phyloP scores from a whole-genome alignment of 35 echinoderm and acorn worm genomes.

The Lytechinus pictus region DNA sequence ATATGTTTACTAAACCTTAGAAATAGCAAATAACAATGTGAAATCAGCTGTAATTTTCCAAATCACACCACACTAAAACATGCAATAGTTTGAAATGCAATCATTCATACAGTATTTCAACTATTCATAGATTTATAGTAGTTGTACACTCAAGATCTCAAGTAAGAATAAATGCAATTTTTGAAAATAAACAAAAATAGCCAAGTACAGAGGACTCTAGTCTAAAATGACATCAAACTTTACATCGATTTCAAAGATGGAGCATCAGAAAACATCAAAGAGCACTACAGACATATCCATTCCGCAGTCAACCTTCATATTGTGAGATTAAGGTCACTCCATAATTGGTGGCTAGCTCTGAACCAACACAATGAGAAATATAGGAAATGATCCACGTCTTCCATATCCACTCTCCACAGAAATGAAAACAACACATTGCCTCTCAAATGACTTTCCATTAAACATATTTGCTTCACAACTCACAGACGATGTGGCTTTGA shows the following conservation, averaged over 20 bases:
- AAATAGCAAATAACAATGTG: no score
- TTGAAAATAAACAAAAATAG: not conserved
- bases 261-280: no score
- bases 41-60: no score
- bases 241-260: no score
- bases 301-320: not conserved
- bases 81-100: no score
- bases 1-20: no score
- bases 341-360: not conserved
- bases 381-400: not conserved
- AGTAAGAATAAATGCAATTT: no score
- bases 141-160: no score
- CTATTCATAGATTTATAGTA: no score
- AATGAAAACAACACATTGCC: not conserved
- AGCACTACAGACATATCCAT: not conserved
- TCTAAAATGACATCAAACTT: no score
- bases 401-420: not conserved
- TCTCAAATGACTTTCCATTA: not conserved
- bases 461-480: not conserved
- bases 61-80: no score
- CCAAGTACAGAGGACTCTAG: not conserved
- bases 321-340: not conserved
- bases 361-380: not conserved
- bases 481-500: not conserved
- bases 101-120: no score